Conservation (phyloP, 2,113 vertebrate species). For the Plectropomus leopardus region DNA sequence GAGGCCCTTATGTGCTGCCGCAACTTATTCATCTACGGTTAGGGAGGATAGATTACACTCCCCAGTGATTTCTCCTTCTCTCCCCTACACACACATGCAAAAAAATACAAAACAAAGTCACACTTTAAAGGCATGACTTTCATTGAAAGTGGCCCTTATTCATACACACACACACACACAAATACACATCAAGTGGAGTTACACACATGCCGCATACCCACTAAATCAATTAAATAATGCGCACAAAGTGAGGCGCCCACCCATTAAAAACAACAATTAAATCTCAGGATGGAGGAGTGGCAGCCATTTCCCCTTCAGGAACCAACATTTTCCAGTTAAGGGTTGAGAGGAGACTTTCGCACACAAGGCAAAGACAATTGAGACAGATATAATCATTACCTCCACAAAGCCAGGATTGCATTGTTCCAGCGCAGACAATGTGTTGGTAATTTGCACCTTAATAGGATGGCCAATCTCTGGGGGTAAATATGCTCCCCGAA, state of each 20-base stretch:
- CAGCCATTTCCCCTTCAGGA: constrained; percentile 16
- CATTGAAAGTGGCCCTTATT: constrained; percentile 6
- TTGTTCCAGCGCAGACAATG: constrained; percentile 57
- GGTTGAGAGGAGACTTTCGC: constrained; percentile 36
- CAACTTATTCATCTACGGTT: constrained; percentile 24
- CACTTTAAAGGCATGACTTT: neutral
- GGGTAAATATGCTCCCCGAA: constrained; percentile 49
- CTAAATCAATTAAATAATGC: constrained; percentile 6
- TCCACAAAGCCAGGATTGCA: constrained; percentile 52
- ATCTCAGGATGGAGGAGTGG: constrained; percentile 24
- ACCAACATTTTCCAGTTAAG: constrained; percentile 4
- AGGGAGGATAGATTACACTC: constrained; percentile 37
- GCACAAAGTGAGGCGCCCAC: neutral
- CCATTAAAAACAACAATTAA: constrained; percentile 55
- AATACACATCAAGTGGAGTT: neutral
- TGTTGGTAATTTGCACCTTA: constrained; percentile 72
- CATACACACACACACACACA: neutral
- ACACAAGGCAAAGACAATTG: constrained; percentile 60
- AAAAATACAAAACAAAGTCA: neutral
- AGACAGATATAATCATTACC: constrained; percentile 66
- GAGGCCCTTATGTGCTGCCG: constrained; percentile 15
- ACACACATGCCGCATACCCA: neutral
- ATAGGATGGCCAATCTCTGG: constrained; percentile 59
- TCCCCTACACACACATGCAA: neutral
- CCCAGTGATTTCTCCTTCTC: constrained; percentile 7